Evolutionary conservation across 2,113 vertebrate genomes (phyloP).

Genomic region (Tragelaphus strepsiceros): DNA sequence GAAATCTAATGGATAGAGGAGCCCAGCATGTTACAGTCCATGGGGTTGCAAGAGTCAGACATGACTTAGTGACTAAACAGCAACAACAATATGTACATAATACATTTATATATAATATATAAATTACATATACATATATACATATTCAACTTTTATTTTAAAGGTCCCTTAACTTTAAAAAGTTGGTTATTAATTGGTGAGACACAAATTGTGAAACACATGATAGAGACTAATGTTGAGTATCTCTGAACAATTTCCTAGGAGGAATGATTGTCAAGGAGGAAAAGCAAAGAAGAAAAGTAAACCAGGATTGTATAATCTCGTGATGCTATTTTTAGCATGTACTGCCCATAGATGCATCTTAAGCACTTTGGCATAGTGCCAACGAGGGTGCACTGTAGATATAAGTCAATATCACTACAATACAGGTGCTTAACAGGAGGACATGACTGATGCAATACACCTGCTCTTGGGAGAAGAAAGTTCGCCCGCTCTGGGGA

Average conservation of each 20-base stretch:
- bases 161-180: neutral
- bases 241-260: neutral
- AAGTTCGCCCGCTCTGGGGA: neutral
- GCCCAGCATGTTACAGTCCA: neutral
- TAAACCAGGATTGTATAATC: neutral
- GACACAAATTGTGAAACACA: neutral
- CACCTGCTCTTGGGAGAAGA: neutral
- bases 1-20: neutral
- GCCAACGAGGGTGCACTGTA: slow-evolving; percentile 26
- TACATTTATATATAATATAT: neutral
- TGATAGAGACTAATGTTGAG: neutral
- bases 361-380: slow-evolving; percentile 19
- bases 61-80: neutral
- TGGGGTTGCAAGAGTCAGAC: neutral
- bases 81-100: neutral
- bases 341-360: slow-evolving; percentile 31
- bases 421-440: slow-evolving; percentile 25
- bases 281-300: neutral
- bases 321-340: slow-evolving; percentile 20
- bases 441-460: slow-evolving; percentile 3
- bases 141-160: neutral
- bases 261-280: neutral
- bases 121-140: neutral
- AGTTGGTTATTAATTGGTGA: neutral
- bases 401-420: slow-evolving; percentile 55